Evolutionary conservation across 2,888 invertebrate species (phyloP).

Genomic region (Hydriomena furcata): DNA sequence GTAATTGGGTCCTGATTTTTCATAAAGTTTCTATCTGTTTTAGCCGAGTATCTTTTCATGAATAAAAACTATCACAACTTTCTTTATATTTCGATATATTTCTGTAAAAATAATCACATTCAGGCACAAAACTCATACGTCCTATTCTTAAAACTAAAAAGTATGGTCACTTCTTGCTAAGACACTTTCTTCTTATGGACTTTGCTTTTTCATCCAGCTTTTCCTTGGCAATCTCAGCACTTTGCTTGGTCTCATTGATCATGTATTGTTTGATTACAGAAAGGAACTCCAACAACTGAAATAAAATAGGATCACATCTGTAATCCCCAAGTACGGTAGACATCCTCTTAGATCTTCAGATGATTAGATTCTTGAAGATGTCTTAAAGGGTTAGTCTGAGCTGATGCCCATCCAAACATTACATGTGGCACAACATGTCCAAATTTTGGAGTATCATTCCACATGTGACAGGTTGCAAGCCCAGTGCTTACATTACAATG

Average conservation of each 20-base stretch:
- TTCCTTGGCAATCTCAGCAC: slow-evolving; percentile 58
- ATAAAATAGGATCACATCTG: slow-evolving; percentile 32
- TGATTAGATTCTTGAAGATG: too few species aligned
- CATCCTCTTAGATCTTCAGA: too few species aligned
- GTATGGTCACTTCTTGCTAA: slow-evolving; percentile 45
- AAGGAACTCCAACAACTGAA: slow-evolving; percentile 78
- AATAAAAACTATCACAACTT: background rate
- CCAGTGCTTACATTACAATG: too few species aligned
- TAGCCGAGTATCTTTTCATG: too few species aligned
- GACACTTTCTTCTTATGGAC: slow-evolving; percentile 47
- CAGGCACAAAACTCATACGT: slow-evolving; percentile 3
- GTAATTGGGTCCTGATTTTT: too few species aligned
- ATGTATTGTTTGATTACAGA: slow-evolving; percentile 74
- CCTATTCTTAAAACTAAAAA: background rate
- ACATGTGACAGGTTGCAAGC: too few species aligned
- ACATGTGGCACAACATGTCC: too few species aligned
- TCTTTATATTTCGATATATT: background rate
- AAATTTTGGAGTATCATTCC: too few species aligned
- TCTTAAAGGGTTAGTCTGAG: too few species aligned
- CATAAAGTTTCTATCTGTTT: too few species aligned
- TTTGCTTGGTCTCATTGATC: slow-evolving; percentile 66
- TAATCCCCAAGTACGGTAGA: too few species aligned
- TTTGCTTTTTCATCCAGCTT: slow-evolving; percentile 59
- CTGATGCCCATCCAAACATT: too few species aligned
- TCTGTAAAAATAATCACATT: background rate